Conservation (phyloP, 2,888 invertebrate genomes). For the Cepaea hortensis region DNA sequence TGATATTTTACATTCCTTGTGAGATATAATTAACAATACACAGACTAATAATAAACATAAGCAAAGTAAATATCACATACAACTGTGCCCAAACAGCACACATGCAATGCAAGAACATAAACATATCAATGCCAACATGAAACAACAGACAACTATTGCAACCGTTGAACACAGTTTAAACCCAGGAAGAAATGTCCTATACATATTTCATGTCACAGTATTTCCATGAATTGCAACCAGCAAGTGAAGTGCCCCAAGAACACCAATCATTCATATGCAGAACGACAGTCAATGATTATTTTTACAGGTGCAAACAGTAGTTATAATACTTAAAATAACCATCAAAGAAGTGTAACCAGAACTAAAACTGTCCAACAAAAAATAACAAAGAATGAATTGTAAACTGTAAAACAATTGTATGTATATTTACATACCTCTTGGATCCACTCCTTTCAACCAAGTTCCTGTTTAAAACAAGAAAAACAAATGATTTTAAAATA, state of each 20-base stretch:
- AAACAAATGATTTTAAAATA: not conserved
- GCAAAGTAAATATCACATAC: no score
- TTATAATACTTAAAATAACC: not conserved
- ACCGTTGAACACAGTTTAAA: no score
- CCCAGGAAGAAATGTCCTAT: no score
- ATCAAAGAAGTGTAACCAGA: not conserved
- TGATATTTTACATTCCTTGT: no score
- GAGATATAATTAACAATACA: no score
- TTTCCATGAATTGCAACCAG: not conserved
- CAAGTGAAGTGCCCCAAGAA: not conserved
- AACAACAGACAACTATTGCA: not conserved
- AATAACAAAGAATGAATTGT: no score
- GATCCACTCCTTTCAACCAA: conserved; percentile 71
- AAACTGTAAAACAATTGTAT: no score
- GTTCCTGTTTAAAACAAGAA: conserved; percentile 54
- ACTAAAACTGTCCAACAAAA: no score
- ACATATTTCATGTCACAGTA: no score
- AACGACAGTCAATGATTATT: not conserved
- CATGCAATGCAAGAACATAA: conserved; percentile 6
- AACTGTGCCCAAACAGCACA: conserved; percentile 12
- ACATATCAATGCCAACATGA: not conserved
- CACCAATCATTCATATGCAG: not conserved
- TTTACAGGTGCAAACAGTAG: not conserved
- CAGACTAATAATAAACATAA: no score
- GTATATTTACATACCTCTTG: conserved; percentile 62